phyloP scores from a whole-genome alignment of 2,888 invertebrate species.

The Parapristionchus giblindavisi region DNA sequence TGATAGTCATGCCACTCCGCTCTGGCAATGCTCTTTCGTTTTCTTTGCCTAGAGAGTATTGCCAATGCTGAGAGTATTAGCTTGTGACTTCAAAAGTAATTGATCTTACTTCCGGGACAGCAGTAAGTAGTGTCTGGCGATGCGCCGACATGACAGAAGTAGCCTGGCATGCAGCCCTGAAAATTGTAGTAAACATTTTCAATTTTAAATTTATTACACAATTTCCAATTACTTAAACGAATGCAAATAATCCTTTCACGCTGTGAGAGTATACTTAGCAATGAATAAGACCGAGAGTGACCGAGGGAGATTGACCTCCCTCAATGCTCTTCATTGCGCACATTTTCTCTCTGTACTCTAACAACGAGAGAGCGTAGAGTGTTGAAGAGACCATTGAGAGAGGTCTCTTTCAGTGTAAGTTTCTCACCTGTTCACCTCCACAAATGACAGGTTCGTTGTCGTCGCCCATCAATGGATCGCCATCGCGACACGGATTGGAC shows the following conservation, averaged over 20 bases:
- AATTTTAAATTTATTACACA: neutral
- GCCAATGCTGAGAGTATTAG: neutral
- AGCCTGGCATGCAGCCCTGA: constrained; percentile 50
- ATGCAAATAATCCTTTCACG: neutral
- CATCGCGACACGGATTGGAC: constrained; percentile 66
- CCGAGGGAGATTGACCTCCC: too few species aligned
- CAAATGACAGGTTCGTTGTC: constrained; percentile 65
- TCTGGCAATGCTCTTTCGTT: neutral
- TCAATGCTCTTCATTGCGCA: too few species aligned
- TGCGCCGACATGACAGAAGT: constrained; percentile 68
- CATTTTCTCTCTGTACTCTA: too few species aligned
- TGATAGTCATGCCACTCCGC: too few species aligned
- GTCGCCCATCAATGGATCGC: constrained; percentile 62
- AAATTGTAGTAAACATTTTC: neutral
- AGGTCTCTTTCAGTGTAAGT: constrained; percentile 44
- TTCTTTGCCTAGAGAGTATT: neutral
- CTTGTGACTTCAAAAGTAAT: neutral
- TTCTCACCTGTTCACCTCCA: constrained; percentile 60
- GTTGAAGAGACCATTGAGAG: neutral
- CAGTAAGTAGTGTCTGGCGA: constrained; percentile 68
- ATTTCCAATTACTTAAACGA: neutral
- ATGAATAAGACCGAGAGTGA: neutral
- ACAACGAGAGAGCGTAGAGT: too few species aligned
- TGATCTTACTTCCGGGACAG: constrained; percentile 66
- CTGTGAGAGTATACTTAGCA: neutral